These are phyloP conservation scores for Phymastichus coffea DNA, from an alignment of 1,140 invertebrate species.

Conservation along the genomic window DNA sequence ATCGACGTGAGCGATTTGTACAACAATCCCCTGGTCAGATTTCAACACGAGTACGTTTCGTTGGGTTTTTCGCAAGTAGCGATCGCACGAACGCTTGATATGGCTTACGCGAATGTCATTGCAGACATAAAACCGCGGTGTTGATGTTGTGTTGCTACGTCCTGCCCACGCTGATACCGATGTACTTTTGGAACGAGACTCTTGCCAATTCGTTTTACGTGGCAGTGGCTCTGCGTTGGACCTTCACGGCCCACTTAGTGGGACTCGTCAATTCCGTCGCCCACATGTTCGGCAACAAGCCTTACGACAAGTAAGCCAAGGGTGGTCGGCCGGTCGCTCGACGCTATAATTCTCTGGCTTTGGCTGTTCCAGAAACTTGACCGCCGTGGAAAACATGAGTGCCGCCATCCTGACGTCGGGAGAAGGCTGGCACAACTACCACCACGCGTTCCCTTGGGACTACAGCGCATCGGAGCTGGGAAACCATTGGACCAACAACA, in stretches of 20 bases:
- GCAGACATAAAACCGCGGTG: too few species aligned
- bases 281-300: constrained; percentile 70
- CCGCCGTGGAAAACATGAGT: too few species aligned
- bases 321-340: too few species aligned
- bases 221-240: constrained; percentile 67
- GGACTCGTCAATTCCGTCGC: constrained; percentile 78
- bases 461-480: constrained; percentile 79
- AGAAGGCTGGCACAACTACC: constrained; percentile 90
- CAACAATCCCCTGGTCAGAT: constrained; percentile 70
- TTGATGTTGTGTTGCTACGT: too few species aligned
- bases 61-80: too few species aligned
- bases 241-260: constrained; percentile 67
- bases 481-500: constrained; percentile 68
- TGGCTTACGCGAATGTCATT: too few species aligned
- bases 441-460: constrained; percentile 91
- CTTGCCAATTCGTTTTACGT: constrained; percentile 63
- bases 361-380: too few species aligned
- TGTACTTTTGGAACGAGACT: constrained; percentile 65
- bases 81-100: too few species aligned
- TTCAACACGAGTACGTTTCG: constrained; percentile 76
- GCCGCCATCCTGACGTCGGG: too few species aligned
- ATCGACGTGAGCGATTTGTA: constrained; percentile 74
- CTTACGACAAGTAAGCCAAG: constrained; percentile 79
- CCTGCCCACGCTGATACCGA: constrained; percentile 65
- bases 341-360: too few species aligned